Evolutionary conservation across 2,888 invertebrate genomes (phyloP), one percentile per base, ranked within the genome.

Genomic region (Stenotaenia linearis): DNA sequence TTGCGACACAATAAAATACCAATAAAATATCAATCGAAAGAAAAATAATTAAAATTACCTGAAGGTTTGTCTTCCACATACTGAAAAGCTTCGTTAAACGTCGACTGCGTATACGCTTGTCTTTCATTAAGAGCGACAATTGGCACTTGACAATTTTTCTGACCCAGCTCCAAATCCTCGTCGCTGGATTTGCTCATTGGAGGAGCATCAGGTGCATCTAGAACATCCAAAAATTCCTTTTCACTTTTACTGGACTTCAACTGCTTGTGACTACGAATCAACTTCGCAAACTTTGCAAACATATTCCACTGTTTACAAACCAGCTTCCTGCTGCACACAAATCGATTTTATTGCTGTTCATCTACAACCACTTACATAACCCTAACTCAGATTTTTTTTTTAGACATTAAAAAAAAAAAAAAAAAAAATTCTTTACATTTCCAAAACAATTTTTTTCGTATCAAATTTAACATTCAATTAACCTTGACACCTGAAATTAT

Each of bases 81-180:
- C 32, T 78, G 78, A 23, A 37, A 74, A 10, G 78, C 18, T 45
- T 78, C 78, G 28, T 78, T 61, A 10, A 78, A 74, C 5, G 74
- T 69, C 3, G 78, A 5, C 74, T 78, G 78, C 18, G 78, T 78
- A 32, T 35, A 78, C 5, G 78, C 78, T 23, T 69, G 74, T 32
- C 78, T 32, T 21, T 78, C 78, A 18, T 61, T 32, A 4, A 78
- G 15, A 18, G 35, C 37, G 12, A 78, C 78, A 9, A 78, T 6
- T 6, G 78, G 78, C 18, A 69, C 45, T 32, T 61, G 78, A 18
- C 61, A 35, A 18, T 78, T 37, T 40, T 78, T 78, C 32, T 78
- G 78, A 35, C 61, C 74, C 7, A 78, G 69, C 74, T 78, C 78
- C 21, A 78, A 23, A 74, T 78, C 78, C 32, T 78, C 78, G 69